Percentiles rank a stretch among this genome's conserved stretches.
These are phyloP conservation scores for Hydroisotoma schaefferi DNA, from an alignment of 2,888 invertebrate species.

Conservation along the genomic window DNA sequence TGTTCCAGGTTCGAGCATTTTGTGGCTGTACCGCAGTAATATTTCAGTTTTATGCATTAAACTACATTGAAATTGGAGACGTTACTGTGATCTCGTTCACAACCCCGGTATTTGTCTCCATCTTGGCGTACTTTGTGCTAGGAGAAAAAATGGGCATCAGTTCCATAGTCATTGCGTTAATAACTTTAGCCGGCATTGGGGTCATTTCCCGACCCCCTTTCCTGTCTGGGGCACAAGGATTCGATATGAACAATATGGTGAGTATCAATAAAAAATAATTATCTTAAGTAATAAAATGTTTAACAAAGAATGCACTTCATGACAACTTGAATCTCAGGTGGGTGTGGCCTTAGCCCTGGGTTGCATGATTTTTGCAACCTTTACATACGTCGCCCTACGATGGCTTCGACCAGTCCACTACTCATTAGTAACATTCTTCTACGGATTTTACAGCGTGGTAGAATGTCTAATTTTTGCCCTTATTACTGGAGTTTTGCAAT, in stretches of 20 bases:
- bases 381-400: constrained; percentile 39
- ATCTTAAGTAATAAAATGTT: too few relatives aligned
- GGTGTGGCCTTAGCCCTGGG: constrained; percentile 38
- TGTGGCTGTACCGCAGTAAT: constrained; percentile 41
- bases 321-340: constrained; percentile 26
- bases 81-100: constrained; percentile 39
- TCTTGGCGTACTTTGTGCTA: constrained; percentile 37
- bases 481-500: constrained; percentile 26
- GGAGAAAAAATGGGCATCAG: constrained; percentile 37
- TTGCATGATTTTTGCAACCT: constrained; percentile 40
- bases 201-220: constrained; percentile 40
- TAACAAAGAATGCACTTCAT: too few relatives aligned
- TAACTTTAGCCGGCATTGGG: constrained; percentile 34
- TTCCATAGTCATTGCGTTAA: constrained; percentile 30
- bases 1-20: constrained; percentile 32
- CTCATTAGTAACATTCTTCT: constrained; percentile 40
- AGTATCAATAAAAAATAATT: background rate
- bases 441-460: constrained; percentile 38
- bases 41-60: constrained; percentile 39
- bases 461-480: constrained; percentile 31
- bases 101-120: constrained; percentile 39
- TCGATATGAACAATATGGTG: constrained; percentile 33
- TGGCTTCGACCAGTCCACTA: constrained; percentile 37
- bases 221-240: constrained; percentile 26
- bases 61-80: constrained; percentile 43